phyloP scores from a whole-genome alignment of 2,888 invertebrate genomes.

The Ophonus ardosiacus region DNA sequence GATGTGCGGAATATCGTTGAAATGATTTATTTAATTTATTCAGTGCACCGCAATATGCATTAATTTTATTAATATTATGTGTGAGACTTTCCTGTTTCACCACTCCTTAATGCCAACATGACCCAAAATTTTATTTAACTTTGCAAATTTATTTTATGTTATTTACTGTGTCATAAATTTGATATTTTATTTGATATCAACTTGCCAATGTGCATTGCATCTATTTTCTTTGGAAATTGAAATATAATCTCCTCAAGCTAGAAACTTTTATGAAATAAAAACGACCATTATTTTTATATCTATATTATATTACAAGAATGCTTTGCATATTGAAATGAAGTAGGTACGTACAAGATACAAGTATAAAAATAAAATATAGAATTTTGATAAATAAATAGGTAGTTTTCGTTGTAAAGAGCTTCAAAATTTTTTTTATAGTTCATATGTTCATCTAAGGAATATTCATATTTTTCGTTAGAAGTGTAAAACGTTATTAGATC shows the following conservation, averaged over 20 bases:
- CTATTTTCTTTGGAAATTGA: neutral
- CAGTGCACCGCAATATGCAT: conserved; percentile 12
- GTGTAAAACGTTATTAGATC: too few species aligned
- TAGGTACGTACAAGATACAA: neutral
- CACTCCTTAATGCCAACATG: conserved; percentile 14
- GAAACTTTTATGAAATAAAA: neutral
- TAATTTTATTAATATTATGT: conserved; percentile 33
- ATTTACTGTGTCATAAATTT: conserved; percentile 10
- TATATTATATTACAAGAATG: neutral
- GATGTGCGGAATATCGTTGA: neutral
- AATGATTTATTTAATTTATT: conserved; percentile 33
- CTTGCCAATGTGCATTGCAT: neutral
- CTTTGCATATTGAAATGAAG: neutral
- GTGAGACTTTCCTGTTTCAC: neutral
- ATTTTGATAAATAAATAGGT: neutral
- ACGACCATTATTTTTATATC: neutral
- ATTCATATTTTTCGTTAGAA: too few species aligned
- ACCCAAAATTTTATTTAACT: neutral
- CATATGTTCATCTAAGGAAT: too few species aligned
- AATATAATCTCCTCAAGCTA: neutral
- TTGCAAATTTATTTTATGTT: conserved; percentile 17
- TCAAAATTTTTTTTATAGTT: too few species aligned
- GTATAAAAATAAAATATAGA: too few species aligned
- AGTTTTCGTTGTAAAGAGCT: too few species aligned
- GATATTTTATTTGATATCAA: neutral